Evolutionary conservation across 1,140 invertebrate species (phyloP), one percentile per base, ranked within the genome.

Genomic region (Nasonia giraulti): DNA sequence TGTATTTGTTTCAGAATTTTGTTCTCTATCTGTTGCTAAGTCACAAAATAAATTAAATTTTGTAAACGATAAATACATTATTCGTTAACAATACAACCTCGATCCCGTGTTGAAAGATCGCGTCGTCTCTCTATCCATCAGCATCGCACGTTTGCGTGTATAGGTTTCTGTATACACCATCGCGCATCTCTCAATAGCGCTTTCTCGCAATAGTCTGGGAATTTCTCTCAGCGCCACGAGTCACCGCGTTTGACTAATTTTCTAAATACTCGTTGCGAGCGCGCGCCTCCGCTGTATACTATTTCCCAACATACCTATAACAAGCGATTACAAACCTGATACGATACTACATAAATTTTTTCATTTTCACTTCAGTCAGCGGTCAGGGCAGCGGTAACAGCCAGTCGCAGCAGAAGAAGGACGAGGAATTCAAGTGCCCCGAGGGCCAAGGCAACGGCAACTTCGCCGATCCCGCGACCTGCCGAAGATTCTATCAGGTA

Each of bases 401-500:
- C 3, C 78, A 66, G n/a, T 12, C 40, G 20, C 94, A 95, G 50
- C 92, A 93, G 31, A 93, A 93, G 50, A 95, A 95, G 85, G 94
- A 95, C 75, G 94, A 95, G 86, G 95, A 95, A 83, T 97, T 96
- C 86, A 91, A 91, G 80, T 97, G 96, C 90, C 96, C 96, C 3
- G 95, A 95, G 88, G 94, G 94, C 27, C 95, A 95, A 87, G 97
- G 96, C 85, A 97, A 97, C 90, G 97, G 97, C 79, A 97, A 98
- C 89, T 98, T 96, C 91, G 97, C 97, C n/a, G 97, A 98, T 93
- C 97, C 97, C 5, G 95, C 94, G 23, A 97, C 96, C 10, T 98
- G 97, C 89, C 94, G 97, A 86, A 94, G 97, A 89, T 98, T 98
- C 93, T 98, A 97, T 92, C 97, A 97, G 94, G 96, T 97, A 93